Conservation (phyloP, 1,140 invertebrate species). For the Argopecten irradians region DNA sequence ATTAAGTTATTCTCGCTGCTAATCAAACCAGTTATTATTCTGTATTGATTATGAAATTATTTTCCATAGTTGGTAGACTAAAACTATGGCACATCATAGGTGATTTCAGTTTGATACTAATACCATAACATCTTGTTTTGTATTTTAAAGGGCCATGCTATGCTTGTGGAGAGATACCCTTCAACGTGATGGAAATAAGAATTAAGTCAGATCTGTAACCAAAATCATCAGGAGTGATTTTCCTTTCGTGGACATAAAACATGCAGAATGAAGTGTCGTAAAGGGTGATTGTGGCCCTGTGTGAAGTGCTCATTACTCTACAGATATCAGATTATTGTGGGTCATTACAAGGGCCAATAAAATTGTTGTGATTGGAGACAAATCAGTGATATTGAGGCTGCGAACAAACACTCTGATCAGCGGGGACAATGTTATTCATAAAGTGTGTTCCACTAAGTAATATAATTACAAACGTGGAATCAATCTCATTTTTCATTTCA, state of each 20-base stretch:
- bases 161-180: conserved; percentile 97
- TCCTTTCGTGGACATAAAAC: background rate
- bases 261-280: background rate
- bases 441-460: background rate
- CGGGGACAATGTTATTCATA: background rate
- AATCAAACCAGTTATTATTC: background rate
- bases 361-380: background rate
- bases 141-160: conserved; percentile 91
- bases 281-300: background rate
- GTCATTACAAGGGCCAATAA: background rate
- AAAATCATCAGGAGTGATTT: background rate
- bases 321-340: background rate
- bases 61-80: too few species aligned
- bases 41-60: background rate
- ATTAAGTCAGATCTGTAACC: background rate
- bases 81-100: too few species aligned
- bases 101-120: too few species aligned
- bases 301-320: background rate
- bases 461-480: background rate
- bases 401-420: background rate
- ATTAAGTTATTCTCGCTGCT: background rate
- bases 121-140: too few species aligned
- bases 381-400: background rate
- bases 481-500: conserved; percentile 2
- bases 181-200: background rate